These are phyloP conservation scores for Liolophura sinensis DNA, from an alignment of 1,140 invertebrate species.

Conservation along the genomic window DNA sequence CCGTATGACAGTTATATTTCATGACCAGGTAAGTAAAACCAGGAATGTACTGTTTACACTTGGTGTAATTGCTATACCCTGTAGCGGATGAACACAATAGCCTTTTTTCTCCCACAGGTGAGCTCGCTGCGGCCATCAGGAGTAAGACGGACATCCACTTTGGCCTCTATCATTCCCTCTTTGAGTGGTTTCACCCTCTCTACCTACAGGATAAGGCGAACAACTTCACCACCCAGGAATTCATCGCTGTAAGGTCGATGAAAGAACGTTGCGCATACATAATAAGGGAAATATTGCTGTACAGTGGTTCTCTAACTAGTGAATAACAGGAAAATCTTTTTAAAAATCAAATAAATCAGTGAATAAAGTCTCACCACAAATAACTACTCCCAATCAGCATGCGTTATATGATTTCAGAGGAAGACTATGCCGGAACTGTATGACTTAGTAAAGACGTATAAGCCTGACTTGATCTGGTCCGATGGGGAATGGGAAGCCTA, in stretches of 20 bases:
- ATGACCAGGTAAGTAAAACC: no score
- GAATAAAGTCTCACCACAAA: no score
- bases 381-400: no score
- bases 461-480: slow-evolving; percentile 89
- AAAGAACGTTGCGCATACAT: no score
- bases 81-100: no score
- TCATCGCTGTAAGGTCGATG: slow-evolving; percentile 46
- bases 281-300: no score
- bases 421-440: slow-evolving; percentile 61
- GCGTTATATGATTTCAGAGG: slow-evolving; percentile 15
- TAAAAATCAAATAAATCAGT: no score
- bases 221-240: slow-evolving; percentile 70
- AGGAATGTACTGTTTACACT: no score
- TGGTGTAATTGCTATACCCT: no score
- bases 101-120: slow-evolving; percentile 27
- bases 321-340: no score
- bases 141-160: slow-evolving; percentile 63
- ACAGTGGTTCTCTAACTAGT: no score
- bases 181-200: slow-evolving; percentile 89
- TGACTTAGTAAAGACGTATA: slow-evolving; percentile 70
- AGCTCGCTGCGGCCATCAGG: slow-evolving; percentile 54
- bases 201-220: slow-evolving; percentile 75
- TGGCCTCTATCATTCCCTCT: slow-evolving; percentile 87
- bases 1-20: no score
- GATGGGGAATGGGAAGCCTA: slow-evolving; percentile 70